phyloP scores from a whole-genome alignment of 2,797 vertebrate genomes.

The Streptopelia turtur region DNA sequence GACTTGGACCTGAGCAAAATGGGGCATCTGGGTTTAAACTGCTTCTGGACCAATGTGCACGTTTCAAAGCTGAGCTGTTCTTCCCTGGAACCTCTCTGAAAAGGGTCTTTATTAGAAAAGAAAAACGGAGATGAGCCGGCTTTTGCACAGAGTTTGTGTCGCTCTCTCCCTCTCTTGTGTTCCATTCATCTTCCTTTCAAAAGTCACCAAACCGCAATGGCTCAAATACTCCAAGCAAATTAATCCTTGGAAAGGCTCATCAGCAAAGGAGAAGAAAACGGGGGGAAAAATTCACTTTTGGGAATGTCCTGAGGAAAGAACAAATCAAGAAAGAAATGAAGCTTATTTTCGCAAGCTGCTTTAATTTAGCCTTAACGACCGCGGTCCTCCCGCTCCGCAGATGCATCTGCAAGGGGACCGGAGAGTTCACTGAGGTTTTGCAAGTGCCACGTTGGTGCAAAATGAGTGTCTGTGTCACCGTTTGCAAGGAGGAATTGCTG shows the following conservation, averaged over 20 bases:
- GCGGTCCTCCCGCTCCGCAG: fast-evolving
- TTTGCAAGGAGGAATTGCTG: background rate
- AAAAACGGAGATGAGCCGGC: background rate
- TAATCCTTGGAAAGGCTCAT: background rate
- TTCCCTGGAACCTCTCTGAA: background rate
- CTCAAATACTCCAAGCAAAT: background rate
- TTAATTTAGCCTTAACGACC: background rate
- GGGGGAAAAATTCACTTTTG: background rate
- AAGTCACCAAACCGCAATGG: background rate
- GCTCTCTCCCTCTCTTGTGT: background rate
- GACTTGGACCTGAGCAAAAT: background rate
- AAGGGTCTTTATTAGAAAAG: background rate
- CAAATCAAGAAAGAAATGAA: background rate
- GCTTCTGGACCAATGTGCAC: fast-evolving
- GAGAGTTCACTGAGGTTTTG: background rate
- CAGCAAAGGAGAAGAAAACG: background rate
- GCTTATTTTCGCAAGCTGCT: background rate
- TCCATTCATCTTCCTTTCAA: background rate
- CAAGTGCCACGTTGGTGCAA: fast-evolving
- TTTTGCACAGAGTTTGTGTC: background rate
- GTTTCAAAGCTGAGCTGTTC: background rate
- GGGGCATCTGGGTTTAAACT: background rate
- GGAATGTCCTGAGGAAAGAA: background rate
- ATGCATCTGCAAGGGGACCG: background rate
- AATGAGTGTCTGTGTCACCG: background rate